Evolutionary conservation across 2,113 vertebrate species (phyloP), one percentile per base, ranked within the genome.

Genomic region (Ranitomeya imitator): DNA sequence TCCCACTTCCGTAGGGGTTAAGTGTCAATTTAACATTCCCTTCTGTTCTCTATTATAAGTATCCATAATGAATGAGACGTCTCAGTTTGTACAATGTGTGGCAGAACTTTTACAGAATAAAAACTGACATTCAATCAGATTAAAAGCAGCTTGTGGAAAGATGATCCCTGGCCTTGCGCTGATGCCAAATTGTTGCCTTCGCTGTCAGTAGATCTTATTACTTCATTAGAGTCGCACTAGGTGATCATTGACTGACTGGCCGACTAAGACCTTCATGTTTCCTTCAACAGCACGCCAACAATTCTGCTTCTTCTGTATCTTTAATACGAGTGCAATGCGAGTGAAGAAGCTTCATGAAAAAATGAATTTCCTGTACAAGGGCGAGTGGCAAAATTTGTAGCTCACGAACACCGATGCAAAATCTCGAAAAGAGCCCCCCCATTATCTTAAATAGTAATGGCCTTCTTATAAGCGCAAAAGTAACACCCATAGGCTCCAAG

Each of bases 191-290:
- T 26, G 23, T 31, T 81, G 52, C 77, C 79, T 81, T 60, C 31
- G 26, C 57, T 81, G 55, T 60, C 54, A 81, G 79, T 60, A 81
- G 79, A 81, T 81, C 79, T 81, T 81, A 61, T 81, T 81, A 60
- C 57, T 81, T 81, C 26, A 81, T 81, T 81, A 61, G 79, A 81
- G 19, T 57, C 19, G 26, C 1, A 31, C 55, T 31, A 37, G 54
- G 15, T 59, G 73, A 52, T 59, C 23, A 55, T 55, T 79, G 78
- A 59, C 23, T 59, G 54, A 61, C 26, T 60, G 79, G 61, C 77
- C 26, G n/a, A 31, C 45, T 54, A 8, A 79, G 77, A 54, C 77
- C 77, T 79, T 79, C 10, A 52, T 11, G n/a, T 79, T 55, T 57
- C 52, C 77, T 79, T 79, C 73, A 79, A 13, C 77, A 23, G 23